phyloP scores from a whole-genome alignment of 2,113 vertebrate species.

The Thinocorus orbignyianus region DNA sequence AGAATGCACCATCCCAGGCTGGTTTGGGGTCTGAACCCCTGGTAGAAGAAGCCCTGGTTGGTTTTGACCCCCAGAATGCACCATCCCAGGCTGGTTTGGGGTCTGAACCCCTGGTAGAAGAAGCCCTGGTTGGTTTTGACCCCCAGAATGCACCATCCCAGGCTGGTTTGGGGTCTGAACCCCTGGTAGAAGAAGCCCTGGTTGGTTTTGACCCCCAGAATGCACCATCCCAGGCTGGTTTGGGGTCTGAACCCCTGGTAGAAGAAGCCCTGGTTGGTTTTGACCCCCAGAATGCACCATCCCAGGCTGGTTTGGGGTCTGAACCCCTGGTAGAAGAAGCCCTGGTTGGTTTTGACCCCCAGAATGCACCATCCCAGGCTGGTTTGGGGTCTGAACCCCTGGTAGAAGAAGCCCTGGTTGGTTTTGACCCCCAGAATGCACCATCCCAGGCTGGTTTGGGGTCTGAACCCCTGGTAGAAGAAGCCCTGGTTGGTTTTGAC shows the following conservation, averaged over 20 bases:
- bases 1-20: not conserved
- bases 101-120: not conserved
- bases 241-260: not conserved
- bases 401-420: not conserved
- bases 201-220: too few species aligned
- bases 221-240: accelerated
- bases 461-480: not conserved
- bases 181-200: not conserved
- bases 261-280: not conserved
- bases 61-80: too few species aligned
- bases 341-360: not conserved
- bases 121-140: not conserved
- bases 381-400: not conserved
- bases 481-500: not conserved
- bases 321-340: not conserved
- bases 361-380: not conserved
- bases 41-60: not conserved
- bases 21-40: not conserved
- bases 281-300: not conserved
- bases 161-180: not conserved
- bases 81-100: accelerated
- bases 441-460: not conserved
- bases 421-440: not conserved
- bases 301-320: not conserved
- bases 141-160: too few species aligned